phyloP scores from a whole-genome alignment of 2,888 invertebrate species.

The Aelia acuminata region DNA sequence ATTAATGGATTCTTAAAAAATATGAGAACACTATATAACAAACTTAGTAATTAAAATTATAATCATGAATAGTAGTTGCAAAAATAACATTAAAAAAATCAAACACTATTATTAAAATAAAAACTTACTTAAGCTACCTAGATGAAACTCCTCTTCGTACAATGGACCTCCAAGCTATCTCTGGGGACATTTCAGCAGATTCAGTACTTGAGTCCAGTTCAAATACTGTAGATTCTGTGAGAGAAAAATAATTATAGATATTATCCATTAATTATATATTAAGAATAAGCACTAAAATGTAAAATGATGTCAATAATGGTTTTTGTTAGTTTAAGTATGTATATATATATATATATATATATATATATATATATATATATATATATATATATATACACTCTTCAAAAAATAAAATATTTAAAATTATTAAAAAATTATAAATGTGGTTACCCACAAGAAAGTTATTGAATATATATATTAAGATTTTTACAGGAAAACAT shows the following conservation, averaged over 20 bases:
- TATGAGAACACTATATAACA: background rate
- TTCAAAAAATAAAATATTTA: too few species aligned
- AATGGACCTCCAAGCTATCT: slow-evolving; percentile 66
- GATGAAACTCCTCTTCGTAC: slow-evolving; percentile 66
- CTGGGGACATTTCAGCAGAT: slow-evolving; percentile 68
- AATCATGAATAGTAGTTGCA: background rate
- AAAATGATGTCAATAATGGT: too few species aligned
- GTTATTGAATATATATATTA: too few species aligned
- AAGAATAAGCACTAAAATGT: too few species aligned
- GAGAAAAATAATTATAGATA: background rate
- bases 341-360: too few species aligned
- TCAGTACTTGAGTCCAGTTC: slow-evolving; percentile 68
- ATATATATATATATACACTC: too few species aligned
- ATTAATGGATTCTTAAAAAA: background rate
- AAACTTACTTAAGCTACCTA: slow-evolving; percentile 67
- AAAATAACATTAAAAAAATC: background rate
- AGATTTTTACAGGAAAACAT: background rate
- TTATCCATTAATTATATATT: too few species aligned
- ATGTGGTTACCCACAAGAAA: too few species aligned
- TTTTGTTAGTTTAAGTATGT: too few species aligned
- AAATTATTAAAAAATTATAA: background rate
- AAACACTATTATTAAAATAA: background rate
- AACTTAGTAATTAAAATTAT: background rate
- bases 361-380: too few species aligned
- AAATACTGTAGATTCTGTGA: slow-evolving; percentile 66